Conservation (phyloP, 2,797 vertebrate species). For the Eurystomus glaucurus region DNA sequence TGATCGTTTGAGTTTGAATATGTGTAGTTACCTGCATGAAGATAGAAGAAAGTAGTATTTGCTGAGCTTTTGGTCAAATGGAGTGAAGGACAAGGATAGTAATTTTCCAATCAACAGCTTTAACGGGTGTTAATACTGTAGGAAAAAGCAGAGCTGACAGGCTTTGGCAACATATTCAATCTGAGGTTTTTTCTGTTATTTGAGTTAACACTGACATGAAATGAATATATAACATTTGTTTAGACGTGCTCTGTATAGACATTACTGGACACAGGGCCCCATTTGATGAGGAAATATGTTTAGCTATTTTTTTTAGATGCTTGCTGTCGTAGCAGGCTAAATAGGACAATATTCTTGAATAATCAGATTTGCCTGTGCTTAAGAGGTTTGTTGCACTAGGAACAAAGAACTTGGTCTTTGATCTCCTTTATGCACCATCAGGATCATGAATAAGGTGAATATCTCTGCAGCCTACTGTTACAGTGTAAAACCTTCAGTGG, state of each 20-base stretch:
- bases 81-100: background rate
- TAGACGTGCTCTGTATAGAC: background rate
- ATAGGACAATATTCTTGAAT: background rate
- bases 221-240: background rate
- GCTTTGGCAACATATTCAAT: background rate
- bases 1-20: background rate
- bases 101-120: background rate
- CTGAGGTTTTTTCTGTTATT: background rate
- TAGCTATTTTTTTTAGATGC: background rate
- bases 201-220: background rate
- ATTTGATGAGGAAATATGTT: background rate
- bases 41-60: background rate
- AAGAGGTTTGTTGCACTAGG: background rate
- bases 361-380: constrained; percentile 6
- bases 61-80: background rate
- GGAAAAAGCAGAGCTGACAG: background rate
- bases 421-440: background rate
- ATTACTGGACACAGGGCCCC: background rate
- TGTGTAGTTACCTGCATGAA: background rate
- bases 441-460: background rate
- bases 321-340: background rate
- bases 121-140: background rate
- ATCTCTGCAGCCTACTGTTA: background rate
- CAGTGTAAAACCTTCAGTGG: background rate
- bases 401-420: background rate